Evolutionary conservation across 2,888 invertebrate species (phyloP).

Genomic region (Octonoba sinensis): DNA sequence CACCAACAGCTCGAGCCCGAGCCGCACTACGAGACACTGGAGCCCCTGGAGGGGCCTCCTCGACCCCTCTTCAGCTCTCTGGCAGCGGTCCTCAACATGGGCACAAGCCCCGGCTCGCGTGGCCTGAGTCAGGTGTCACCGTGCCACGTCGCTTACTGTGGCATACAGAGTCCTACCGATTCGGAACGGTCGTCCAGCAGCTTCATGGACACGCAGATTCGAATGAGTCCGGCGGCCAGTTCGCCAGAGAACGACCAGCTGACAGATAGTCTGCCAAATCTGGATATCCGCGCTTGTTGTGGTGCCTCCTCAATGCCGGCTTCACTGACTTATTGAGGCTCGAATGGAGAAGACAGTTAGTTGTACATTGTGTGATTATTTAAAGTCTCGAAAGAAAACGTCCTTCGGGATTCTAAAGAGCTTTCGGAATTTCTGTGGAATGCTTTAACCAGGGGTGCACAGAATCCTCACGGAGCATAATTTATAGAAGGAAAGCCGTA

Average conservation of each 20-base stretch:
- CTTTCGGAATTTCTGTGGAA: too few relatives aligned
- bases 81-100: constrained; percentile 52
- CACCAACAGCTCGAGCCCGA: constrained; percentile 31
- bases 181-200: constrained; percentile 52
- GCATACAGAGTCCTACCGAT: constrained; percentile 64
- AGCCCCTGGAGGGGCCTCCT: constrained; percentile 58
- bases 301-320: constrained; percentile 35
- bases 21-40: constrained; percentile 62
- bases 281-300: constrained; percentile 28
- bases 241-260: constrained; percentile 52
- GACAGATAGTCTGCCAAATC: constrained; percentile 47
- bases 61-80: constrained; percentile 59
- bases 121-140: constrained; percentile 13
- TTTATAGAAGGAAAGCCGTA: too few relatives aligned
- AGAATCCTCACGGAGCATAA: too few relatives aligned
- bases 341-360: neutral
- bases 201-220: constrained; percentile 43
- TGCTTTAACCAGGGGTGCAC: too few relatives aligned
- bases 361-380: neutral
- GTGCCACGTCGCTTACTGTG: constrained; percentile 60
- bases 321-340: constrained; percentile 51
- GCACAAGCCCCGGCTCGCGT: neutral
- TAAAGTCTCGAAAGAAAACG: too few relatives aligned
- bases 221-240: constrained; percentile 36
- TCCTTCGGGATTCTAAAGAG: too few relatives aligned